Evolutionary conservation across 2,113 vertebrate genomes (phyloP), one percentile per base, ranked within the genome.

Genomic region (Columbina picui): DNA sequence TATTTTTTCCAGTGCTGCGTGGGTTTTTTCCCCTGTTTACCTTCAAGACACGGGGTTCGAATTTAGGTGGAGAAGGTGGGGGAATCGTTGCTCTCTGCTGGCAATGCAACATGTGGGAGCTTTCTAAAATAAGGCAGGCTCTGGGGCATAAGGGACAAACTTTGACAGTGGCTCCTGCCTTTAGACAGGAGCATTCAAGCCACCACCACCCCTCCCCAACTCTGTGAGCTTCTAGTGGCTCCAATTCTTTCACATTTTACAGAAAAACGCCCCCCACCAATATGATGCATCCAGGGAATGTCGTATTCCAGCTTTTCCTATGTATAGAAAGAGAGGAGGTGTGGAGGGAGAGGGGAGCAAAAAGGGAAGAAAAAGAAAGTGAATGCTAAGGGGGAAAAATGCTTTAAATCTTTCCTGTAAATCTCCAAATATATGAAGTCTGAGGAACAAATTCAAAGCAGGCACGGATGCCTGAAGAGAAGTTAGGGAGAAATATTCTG

Each of bases 391-490:
- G 94, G 80, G 45, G 56, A 0, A 67, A 65, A 94, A 96, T 84
- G 92, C 90, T 96, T 97, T 98, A 97, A 98, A 98, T 98, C 96
- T 98, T 98, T 96, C 73, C 95, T 96, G 94, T 97, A 96, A 97
- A 97, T 97, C 96, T 97, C 95, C 88, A 94, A 96, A 94, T 94
- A 95, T 96, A 97, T 97, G 97, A 96, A 98, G 97, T 97, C 97
- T 96, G 94, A 97, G 98, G 97, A 98, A 98, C 98, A 98, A 99
- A 99, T 99, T 98, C 98, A 98, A 98, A 98, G 98, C 98, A 98
- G 98, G 98, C 98, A 98, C 88, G 81, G 96, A 45, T 96, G 98
- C 98, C 98, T 98, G 98, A 97, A 98, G 98, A 98, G 96, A 98
- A 97, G 98, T 98, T 98, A 97, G 98, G 98, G 98, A 98, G 98